Evolutionary conservation across 2,797 vertebrate genomes (phyloP).

Genomic region (Varecia variegata): DNA sequence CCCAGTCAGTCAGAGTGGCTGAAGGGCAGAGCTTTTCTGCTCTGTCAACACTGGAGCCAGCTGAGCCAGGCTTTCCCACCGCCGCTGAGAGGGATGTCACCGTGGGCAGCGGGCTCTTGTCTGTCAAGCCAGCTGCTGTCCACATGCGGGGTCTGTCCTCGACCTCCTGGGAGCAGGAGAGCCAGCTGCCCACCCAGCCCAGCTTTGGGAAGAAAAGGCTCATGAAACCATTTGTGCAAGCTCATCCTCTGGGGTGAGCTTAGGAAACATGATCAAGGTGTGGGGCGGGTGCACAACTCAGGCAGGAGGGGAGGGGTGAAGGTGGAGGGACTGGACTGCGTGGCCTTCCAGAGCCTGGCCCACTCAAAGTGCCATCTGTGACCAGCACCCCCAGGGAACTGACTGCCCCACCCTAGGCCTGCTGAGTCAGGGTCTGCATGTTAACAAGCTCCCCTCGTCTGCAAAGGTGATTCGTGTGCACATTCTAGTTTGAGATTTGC

Average conservation of each 20-base stretch:
- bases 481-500: too few species aligned
- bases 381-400: not conserved
- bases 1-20: not conserved
- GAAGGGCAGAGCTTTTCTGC: slow-evolving; percentile 65
- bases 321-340: not conserved
- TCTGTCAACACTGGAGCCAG: not conserved
- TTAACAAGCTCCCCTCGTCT: not conserved
- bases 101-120: rapidly evolving
- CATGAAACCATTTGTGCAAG: not conserved
- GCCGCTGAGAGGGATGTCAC: not conserved
- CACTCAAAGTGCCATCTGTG: not conserved
- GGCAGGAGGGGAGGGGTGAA: not conserved
- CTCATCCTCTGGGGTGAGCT: not conserved
- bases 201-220: not conserved
- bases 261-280: not conserved
- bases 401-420: not conserved
- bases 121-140: slow-evolving; percentile 27
- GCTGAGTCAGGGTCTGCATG: not conserved
- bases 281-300: not conserved
- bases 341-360: not conserved
- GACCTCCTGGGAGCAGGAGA: not conserved
- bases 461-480: rapidly evolving
- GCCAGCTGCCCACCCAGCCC: not conserved
- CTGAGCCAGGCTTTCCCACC: not conserved
- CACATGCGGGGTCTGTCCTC: not conserved